Percentiles rank a stretch among this genome's conserved stretches.
phyloP scores from a whole-genome alignment of 2,797 vertebrate species.

The Gymnothorax reevesii region DNA sequence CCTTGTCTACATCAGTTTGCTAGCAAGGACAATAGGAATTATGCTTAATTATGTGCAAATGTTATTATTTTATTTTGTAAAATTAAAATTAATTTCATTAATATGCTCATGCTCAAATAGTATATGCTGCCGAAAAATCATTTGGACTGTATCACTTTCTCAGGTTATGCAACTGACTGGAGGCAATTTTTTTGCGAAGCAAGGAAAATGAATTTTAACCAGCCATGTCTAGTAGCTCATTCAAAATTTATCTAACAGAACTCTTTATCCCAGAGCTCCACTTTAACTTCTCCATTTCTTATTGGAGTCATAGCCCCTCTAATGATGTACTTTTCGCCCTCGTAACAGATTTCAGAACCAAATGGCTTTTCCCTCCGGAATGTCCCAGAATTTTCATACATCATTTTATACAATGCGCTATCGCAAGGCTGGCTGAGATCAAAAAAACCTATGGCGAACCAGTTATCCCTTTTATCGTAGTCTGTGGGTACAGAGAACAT shows the following conservation, averaged over 20 bases:
- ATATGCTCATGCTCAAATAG: neutral
- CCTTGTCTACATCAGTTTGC: neutral
- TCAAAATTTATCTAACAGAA: neutral
- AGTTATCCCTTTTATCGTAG: neutral
- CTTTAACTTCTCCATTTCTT: neutral
- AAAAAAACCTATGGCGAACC: neutral
- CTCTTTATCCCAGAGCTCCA: neutral
- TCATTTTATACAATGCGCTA: neutral
- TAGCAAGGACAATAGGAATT: too few relatives aligned
- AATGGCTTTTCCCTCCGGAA: neutral
- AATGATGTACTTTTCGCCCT: neutral
- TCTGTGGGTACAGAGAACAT: neutral
- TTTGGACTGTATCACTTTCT: neutral
- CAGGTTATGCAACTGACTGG: neutral
- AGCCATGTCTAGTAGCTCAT: neutral
- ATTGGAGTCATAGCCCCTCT: neutral
- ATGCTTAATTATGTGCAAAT: neutral
- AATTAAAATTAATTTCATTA: neutral
- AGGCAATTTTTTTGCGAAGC: neutral
- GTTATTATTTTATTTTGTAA: neutral
- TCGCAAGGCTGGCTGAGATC: neutral
- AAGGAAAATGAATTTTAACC: neutral
- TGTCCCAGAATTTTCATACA: neutral
- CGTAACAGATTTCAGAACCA: neutral
- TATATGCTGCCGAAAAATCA: neutral